A percentile compares a stretch with the other conserved stretches of the same genome.
phyloP scores from a whole-genome alignment of 2,113 vertebrate species.

The Stegostoma tigrinum region DNA sequence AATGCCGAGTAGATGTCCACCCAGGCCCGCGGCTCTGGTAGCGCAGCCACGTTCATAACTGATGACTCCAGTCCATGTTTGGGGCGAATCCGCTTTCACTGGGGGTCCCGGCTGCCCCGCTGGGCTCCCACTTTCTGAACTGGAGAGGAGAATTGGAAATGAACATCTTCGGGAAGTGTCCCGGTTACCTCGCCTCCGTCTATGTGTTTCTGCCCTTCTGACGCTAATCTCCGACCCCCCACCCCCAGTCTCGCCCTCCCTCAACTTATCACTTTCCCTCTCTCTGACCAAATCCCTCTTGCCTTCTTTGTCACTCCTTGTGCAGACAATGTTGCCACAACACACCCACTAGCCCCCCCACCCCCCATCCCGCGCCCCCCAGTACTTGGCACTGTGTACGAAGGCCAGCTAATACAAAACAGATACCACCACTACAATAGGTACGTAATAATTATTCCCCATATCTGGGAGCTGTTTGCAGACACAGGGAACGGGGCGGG shows the following conservation, averaged over 20 bases:
- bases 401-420: not conserved
- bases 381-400: not conserved
- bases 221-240: not conserved
- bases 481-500: not conserved
- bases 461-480: slow-evolving; percentile 19
- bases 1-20: too few species aligned
- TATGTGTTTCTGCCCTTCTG: not conserved
- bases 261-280: not conserved
- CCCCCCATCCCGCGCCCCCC: not conserved
- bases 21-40: not conserved
- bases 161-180: not conserved
- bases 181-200: not conserved
- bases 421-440: slow-evolving; percentile 16
- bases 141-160: not conserved
- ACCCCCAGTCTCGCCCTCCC: not conserved
- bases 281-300: not conserved
- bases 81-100: not conserved
- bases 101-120: not conserved
- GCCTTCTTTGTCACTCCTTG: not conserved
- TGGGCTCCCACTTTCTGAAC: not conserved
- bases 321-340: too few species aligned
- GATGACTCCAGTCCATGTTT: not conserved
- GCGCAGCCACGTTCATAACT: not conserved
- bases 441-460: not conserved
- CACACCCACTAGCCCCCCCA: not conserved